Percentiles rank a stretch among this genome's conserved stretches.
Conservation (phyloP, 2,113 vertebrate species). For the Mustela lutreola region DNA sequence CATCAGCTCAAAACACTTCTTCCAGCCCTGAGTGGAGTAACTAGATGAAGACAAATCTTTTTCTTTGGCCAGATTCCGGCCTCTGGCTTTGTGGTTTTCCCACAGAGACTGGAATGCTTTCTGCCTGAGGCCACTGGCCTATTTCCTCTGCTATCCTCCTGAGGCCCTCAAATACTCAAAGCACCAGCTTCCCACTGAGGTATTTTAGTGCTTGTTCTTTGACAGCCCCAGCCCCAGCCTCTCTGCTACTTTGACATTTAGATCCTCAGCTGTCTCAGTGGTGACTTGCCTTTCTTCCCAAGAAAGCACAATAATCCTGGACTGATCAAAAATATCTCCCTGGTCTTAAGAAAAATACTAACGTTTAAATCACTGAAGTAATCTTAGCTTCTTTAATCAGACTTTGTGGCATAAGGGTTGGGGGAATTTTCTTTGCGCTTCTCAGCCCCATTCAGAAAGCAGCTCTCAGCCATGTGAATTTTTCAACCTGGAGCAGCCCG, state of each 20-base stretch:
- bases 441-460: constrained; percentile 23
- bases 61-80: constrained; percentile 31
- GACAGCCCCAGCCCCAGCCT: neutral
- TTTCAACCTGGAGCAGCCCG: neutral
- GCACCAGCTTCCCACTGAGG: neutral
- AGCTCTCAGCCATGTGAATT: constrained; percentile 27
- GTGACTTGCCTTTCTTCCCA: neutral
- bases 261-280: neutral
- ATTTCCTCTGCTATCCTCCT: constrained; percentile 42
- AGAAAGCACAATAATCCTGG: constrained; percentile 16
- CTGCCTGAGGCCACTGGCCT: neutral
- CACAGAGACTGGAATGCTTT: constrained; percentile 59
- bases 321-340: neutral
- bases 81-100: constrained; percentile 63
- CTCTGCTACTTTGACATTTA: constrained; percentile 21
- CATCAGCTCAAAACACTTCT: neutral
- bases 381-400: constrained; percentile 14
- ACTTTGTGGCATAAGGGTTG: constrained; percentile 2
- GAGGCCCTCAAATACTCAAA: constrained; percentile 18
- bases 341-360: constrained; percentile 68
- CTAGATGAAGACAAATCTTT: constrained; percentile 34
- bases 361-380: constrained; percentile 19
- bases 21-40: neutral
- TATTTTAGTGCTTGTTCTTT: neutral
- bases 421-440: neutral